Percentiles rank a stretch among this genome's conserved stretches.
These are phyloP conservation scores for Yponomeuta malinellus DNA, from an alignment of 2,888 invertebrate genomes.

Conservation along the genomic window DNA sequence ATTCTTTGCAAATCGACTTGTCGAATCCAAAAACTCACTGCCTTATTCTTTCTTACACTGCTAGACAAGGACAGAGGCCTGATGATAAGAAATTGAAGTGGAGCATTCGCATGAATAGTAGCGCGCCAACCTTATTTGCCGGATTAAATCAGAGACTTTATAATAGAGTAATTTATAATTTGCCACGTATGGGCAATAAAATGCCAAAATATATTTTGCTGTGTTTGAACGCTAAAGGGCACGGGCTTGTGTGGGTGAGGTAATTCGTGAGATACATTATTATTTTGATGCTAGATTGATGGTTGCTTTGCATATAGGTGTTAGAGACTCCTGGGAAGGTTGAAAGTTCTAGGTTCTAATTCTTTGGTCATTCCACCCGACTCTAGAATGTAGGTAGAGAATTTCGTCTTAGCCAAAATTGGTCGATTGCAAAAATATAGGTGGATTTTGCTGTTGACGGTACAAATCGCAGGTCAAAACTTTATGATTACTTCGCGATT, in stretches of 20 bases:
- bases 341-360: background rate
- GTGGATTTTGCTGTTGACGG: too few relatives aligned
- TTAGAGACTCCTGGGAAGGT: background rate
- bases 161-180: slow-evolving; percentile 8
- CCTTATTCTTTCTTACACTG: background rate
- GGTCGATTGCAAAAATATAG: too few relatives aligned
- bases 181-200: slow-evolving; percentile 6
- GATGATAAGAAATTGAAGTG: background rate
- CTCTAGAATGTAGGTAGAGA: too few relatives aligned
- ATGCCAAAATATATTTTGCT: slow-evolving; percentile 5
- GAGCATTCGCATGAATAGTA: background rate
- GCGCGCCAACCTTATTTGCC: background rate
- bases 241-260: background rate
- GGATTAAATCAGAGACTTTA: background rate
- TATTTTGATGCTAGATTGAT: background rate
- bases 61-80: background rate
- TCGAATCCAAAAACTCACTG: background rate
- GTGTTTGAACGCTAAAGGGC: background rate
- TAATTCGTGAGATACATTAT: background rate
- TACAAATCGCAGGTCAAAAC: too few relatives aligned
- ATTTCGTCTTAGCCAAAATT: too few relatives aligned
- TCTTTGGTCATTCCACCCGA: too few relatives aligned
- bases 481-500: too few relatives aligned
- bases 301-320: background rate
- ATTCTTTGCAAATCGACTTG: background rate